Base-by-base conservation (phyloP, 2,113 vertebrate species). In the Harpagus bidentatus region DNA sequence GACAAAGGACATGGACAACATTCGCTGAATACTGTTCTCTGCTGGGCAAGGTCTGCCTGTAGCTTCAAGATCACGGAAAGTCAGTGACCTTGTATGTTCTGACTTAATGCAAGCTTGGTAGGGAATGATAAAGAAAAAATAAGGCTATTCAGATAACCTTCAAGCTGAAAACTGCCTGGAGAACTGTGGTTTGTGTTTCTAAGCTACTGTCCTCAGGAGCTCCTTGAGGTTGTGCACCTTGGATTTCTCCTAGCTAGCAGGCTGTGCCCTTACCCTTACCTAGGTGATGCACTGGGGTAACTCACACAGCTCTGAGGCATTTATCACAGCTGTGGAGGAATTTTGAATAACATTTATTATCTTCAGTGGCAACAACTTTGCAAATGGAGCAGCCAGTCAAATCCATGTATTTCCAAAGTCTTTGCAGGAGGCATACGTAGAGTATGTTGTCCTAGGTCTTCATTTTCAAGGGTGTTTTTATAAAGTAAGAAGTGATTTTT, bases 71-170 rank as follows among this genome's bases (percentile, higher is more conserved):
- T 67, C 52, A 45, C 0, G 9, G 73, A 45, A 88, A 93, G 34
- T 31, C 61, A 20, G 59, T 86, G 86, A 74, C 95, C 59, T 93
- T 83, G 67, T 52, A 12, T 4, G 29, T 90, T 83, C 82, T 79
- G 52, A 56, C 56, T 86, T 91, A 43, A 43, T 0, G 34, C 69
- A 72, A 86, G 58, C 47, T 58, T 72, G 59, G 47, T 53, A 23
- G 55, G 52, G 36, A 85, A 72, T 8, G 72, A 87, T 88, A 90
- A 92, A 80, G 58, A 53, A 90, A 83, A 86, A 65, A 63, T 11
- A 58, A 47, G 28, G 83, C 67, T 92, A 77, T 66, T 91, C 58
- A 74, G 69, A 91, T 87, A 91, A 88, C 83, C 65, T 95, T 85
- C 70, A 84, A 56, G 53, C 34, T 89, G 77, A 83, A 93, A 81